Evolutionary conservation across 2,888 invertebrate genomes (phyloP), one percentile per base, ranked within the genome.

Genomic region (Drosophila limbata): DNA sequence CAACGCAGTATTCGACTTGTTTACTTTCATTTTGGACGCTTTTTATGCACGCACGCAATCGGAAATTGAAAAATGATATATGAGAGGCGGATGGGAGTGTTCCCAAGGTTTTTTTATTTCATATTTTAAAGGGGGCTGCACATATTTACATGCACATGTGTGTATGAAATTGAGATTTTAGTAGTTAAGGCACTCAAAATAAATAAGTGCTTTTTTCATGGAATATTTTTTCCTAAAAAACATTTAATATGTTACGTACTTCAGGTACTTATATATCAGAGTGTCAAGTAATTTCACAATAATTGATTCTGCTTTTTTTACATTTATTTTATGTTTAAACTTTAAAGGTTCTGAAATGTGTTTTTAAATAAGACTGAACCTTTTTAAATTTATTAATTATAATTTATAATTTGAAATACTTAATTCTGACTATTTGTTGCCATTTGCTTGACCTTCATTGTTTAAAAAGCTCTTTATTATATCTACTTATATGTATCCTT

Each of bases 51-150:
- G 39, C 44, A 60, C 42, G 35, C 40, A 57, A 60, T 17, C 33
- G 77, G 80, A 78, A 80, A 80, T 80, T 77, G 65, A 61, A 80
- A 78, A 72, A 68, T 80, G 77, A 78, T 77, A 69, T 65, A 77
- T 21, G 79, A 69, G n/a, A 21, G 44, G 63, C 48, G 45, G 25
- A 11, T 17, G 59, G 50, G 31, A 33, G 51, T 50, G n/a, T 15
- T 39, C 8, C 21, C 15, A 8, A 3, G 4, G 37, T 31, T 25
- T 45, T 39, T 37, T 39, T 48, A 25, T 31, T 40, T 31, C 5
- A 10, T 4, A 11, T 13, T 39, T 28, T 40, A 33, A 8, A 47
- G 10, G 33, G 9, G 17, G 1, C 8, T 9, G 6, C 11, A 21
- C 9, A 8, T 37, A 66, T 72, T 71, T 72, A 44, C 61, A 72